Evolutionary conservation across 35 echinoderm and acorn worm genomes (phyloP).

Genomic region (Lytechinus variegatus): DNA sequence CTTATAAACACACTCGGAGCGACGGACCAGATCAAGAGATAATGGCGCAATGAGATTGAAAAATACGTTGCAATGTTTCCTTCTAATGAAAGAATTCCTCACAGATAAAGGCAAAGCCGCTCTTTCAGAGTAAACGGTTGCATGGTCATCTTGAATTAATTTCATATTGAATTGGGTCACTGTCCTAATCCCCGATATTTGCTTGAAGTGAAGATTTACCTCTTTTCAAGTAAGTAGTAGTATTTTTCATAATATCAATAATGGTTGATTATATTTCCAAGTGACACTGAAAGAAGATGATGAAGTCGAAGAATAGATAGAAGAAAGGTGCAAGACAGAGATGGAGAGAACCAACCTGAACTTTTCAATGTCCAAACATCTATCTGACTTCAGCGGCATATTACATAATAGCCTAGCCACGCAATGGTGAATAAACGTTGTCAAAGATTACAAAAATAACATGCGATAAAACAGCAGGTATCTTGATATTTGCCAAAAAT

Average conservation of each 20-base stretch:
- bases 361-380: too few relatives aligned
- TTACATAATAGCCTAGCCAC: too few relatives aligned
- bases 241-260: neutral
- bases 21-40: neutral
- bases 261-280: neutral
- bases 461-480: too few relatives aligned
- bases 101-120: neutral
- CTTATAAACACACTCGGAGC: neutral
- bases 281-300: neutral
- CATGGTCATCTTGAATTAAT: neutral
- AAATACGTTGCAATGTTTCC: neutral
- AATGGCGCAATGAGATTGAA: constrained; percentile 11
- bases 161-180: neutral
- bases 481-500: too few relatives aligned
- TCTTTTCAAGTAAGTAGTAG: neutral
- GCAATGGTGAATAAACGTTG: too few relatives aligned
- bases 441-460: too few relatives aligned
- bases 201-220: neutral
- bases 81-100: neutral
- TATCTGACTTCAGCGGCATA: too few relatives aligned
- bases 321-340: too few relatives aligned
- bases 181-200: neutral
- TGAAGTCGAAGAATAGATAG: neutral
- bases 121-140: neutral
- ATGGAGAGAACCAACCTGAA: too few relatives aligned